Evolutionary conservation across 2,113 vertebrate genomes (phyloP).

Genomic region (Columbina picui): DNA sequence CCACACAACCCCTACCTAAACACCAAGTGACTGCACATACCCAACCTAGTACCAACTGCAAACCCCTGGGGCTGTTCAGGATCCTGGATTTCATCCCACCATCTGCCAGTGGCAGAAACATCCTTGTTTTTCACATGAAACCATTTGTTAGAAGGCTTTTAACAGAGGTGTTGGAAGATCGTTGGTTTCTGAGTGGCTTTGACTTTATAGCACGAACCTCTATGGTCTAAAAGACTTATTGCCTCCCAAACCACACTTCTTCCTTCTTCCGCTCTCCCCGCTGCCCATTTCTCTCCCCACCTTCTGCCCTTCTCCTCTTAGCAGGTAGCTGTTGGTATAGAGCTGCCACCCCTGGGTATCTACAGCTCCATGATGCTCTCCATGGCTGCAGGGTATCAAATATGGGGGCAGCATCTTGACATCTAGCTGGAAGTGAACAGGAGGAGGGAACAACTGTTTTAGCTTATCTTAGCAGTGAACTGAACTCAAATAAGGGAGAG

Average conservation of each 20-base stretch:
- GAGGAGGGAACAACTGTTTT: background rate
- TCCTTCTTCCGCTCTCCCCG: background rate
- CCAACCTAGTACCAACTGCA: background rate
- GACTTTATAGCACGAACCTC: background rate
- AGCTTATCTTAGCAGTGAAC: background rate
- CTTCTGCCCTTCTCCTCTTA: background rate
- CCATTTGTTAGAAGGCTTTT: background rate
- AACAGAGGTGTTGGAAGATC: background rate
- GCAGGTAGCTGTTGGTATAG: slow-evolving; percentile 69
- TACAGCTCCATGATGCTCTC: slow-evolving; percentile 78
- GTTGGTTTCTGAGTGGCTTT: background rate
- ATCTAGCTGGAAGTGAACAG: background rate
- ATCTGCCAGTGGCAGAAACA: background rate
- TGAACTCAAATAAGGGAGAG: background rate
- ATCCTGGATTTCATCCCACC: background rate
- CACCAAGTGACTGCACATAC: background rate
- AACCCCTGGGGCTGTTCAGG: background rate
- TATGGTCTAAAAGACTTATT: background rate
- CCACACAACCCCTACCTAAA: background rate
- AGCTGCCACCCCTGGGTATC: slow-evolving; percentile 75
- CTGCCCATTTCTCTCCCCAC: slow-evolving; percentile 64
- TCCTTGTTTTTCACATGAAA: background rate
- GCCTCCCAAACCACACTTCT: background rate
- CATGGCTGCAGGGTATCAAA: slow-evolving; percentile 70
- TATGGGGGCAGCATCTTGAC: background rate